These are phyloP conservation scores for Neopipo cinnamomea DNA, from an alignment of 2,113 vertebrate genomes.

Conservation along the genomic window DNA sequence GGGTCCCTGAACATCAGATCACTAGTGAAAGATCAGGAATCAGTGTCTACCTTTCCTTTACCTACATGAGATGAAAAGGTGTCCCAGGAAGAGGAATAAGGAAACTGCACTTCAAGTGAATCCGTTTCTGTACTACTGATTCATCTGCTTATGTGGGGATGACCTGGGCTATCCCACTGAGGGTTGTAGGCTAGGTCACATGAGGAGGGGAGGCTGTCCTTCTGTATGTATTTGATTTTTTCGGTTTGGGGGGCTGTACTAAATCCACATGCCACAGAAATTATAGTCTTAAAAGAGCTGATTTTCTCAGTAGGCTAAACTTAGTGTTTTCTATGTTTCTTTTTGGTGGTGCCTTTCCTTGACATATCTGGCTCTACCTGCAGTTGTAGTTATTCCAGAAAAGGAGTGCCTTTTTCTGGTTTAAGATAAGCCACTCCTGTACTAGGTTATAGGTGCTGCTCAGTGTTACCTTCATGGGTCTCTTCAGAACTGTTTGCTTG, in stretches of 20 bases:
- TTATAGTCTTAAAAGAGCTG: background rate
- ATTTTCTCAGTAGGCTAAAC: background rate
- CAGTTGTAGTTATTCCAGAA: background rate
- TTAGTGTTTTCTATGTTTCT: background rate
- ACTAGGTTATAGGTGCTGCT: background rate
- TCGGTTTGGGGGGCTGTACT: background rate
- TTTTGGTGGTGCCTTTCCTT: background rate
- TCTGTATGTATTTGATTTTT: background rate
- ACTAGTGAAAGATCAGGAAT: background rate
- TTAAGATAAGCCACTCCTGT: slow-evolving; percentile 7
- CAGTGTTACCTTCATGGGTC: background rate
- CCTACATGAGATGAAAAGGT: background rate
- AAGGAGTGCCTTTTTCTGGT: background rate
- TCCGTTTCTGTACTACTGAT: background rate
- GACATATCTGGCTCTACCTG: background rate
- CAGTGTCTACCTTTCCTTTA: background rate
- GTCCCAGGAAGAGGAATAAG: background rate
- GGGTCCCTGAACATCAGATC: background rate
- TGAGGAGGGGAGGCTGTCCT: background rate
- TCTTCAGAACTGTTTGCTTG: background rate
- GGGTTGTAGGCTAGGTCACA: background rate
- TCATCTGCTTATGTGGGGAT: background rate
- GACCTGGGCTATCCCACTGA: background rate
- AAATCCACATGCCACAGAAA: background rate
- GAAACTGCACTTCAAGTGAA: background rate